Base-by-base conservation (phyloP, 2,888 invertebrate genomes). In the Acleris laterana region DNA sequence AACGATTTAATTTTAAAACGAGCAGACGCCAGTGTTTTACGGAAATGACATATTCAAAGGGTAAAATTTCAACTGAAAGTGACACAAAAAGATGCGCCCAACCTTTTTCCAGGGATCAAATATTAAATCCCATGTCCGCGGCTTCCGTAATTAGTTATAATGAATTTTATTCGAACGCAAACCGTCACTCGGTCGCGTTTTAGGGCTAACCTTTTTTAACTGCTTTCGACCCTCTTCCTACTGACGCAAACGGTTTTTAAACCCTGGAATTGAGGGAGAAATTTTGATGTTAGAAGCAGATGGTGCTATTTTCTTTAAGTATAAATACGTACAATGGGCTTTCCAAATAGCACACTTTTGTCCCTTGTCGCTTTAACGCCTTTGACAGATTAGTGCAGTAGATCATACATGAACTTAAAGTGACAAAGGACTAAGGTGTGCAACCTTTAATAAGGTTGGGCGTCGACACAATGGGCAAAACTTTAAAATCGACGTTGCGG, bases 161-260 rank as follows among this genome's bases (percentile, higher is more conserved):
- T 64, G 48, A 59, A 64, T 64, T 64, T 64, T 64, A 64, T 64
- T 53, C 49, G 49, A 59, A 60, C 59, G 59, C 53, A 19, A 64
- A 52, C 52, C 63, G 46, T 49, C 56, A 38, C 44, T 57, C 48
- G 64, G 59, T 28, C 49, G 20, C 28, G 20, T 64, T 64, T 59
- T 59, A 20, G 17, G 48, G 52, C 19, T 32, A 52, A 59, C 44
- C 62, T 53, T 64, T 59, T 64, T 63, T 53, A 46, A 64, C 63
- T 22, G 58, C 32, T 48, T 58, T 49, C 19, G 58, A 59, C 64
- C 59, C 59, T 60, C 53, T 55, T 42, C 42, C 42, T 22, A 42
- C 48, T 49, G 38, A 59, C 53, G 49, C 48, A 64, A 64, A 59
- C 19, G 59, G 48, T 38, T 53, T 16, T 32, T 53, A 28, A 53